Conservation (phyloP, 2,888 invertebrate genomes). For the Drosophila flavopinicola region DNA sequence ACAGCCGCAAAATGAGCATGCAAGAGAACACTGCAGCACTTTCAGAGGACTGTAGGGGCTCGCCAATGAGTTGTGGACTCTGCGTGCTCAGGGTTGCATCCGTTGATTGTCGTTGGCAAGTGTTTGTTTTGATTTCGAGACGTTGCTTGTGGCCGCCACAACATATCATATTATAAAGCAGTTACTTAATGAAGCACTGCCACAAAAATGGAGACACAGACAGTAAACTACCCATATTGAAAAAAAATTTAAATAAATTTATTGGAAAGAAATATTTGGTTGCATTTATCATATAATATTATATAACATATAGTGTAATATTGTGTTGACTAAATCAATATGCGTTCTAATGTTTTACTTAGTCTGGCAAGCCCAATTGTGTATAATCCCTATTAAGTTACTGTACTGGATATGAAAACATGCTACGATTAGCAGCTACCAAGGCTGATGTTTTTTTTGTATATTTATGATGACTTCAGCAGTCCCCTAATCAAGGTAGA, state of each 20-base stretch:
- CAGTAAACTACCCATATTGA: background rate
- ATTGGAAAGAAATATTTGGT: too few species aligned
- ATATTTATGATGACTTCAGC: conserved; percentile 1
- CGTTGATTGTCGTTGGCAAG: conserved; percentile 41
- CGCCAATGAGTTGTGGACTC: conserved; percentile 14
- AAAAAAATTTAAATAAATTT: too few species aligned
- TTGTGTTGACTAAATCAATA: too few species aligned
- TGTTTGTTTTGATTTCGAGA: conserved; percentile 73
- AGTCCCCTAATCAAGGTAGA: background rate
- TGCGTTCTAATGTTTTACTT: too few species aligned
- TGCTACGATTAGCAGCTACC: background rate
- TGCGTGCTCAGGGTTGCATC: conserved; percentile 12
- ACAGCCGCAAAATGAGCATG: conserved; percentile 63
- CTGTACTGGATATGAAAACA: too few species aligned
- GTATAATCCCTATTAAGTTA: background rate
- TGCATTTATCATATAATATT: too few species aligned
- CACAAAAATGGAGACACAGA: background rate
- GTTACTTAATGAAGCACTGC: conserved; percentile 40
- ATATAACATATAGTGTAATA: too few species aligned
- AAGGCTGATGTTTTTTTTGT: background rate
- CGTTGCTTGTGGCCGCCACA: conserved; percentile 43
- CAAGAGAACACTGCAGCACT: conserved; percentile 7
- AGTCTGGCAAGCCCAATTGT: too few species aligned
- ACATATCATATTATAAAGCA: conserved; percentile 37
- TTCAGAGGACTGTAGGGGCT: conserved; percentile 1